Evolutionary conservation across 2,113 vertebrate genomes (phyloP).

Genomic region (Turnix velox): DNA sequence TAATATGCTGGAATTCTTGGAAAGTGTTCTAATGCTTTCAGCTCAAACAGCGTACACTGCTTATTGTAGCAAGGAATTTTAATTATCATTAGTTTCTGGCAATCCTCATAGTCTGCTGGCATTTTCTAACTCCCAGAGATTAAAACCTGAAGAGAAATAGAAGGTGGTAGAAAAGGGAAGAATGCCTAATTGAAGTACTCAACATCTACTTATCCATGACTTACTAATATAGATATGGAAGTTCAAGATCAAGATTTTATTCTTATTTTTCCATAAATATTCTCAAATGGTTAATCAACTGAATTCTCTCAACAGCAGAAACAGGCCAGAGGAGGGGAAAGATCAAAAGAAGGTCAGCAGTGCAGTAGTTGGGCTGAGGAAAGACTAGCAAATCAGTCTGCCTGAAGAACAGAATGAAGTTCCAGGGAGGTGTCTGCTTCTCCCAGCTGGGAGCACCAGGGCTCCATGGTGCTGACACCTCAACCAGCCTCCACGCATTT

Average conservation of each 20-base stretch:
- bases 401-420: neutral
- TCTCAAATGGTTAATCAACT: neutral
- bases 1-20: slow-evolving; percentile 54
- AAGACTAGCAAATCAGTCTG: neutral
- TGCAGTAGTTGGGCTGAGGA: neutral
- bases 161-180: slow-evolving; percentile 2
- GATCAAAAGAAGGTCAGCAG: neutral
- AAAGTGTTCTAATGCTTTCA: slow-evolving; percentile 28
- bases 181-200: neutral
- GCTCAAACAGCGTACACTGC: neutral
- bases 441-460: neutral
- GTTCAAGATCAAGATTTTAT: neutral
- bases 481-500: neutral
- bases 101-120: slow-evolving; percentile 31
- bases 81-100: slow-evolving; percentile 52
- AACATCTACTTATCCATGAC: neutral
- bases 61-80: slow-evolving; percentile 49
- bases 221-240: neutral
- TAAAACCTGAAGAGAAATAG: slow-evolving; percentile 45
- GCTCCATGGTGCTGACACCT: neutral
- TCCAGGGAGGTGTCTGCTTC: neutral
- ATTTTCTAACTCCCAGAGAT: slow-evolving; percentile 22
- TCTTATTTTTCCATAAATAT: neutral
- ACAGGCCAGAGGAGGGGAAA: neutral
- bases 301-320: neutral